Percentiles rank a stretch among this genome's conserved stretches.
These are phyloP conservation scores for Acanthoscelides obtectus DNA, from an alignment of 2,888 invertebrate species.

Conservation along the genomic window DNA sequence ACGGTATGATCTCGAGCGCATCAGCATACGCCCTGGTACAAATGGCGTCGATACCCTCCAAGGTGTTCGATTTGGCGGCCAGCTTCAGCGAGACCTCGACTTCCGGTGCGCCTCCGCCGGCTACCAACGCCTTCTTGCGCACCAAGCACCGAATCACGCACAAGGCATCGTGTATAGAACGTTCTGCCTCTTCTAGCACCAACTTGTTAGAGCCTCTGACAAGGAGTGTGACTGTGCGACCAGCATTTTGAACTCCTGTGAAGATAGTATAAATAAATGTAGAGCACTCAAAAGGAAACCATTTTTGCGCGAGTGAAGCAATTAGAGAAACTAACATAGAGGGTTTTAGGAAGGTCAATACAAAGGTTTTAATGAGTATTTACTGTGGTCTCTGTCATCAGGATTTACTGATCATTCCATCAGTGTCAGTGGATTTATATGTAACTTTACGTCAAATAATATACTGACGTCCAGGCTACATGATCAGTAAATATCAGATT, in stretches of 20 bases:
- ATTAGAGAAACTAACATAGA: too few species aligned
- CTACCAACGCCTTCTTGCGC: constrained; percentile 83
- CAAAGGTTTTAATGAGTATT: too few species aligned
- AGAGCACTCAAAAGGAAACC: too few species aligned
- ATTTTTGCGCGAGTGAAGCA: too few species aligned
- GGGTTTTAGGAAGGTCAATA: too few species aligned
- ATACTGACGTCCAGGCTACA: too few species aligned
- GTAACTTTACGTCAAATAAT: too few species aligned
- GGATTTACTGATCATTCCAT: too few species aligned
- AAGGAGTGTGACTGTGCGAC: constrained; percentile 87
- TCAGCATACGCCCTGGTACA: constrained; percentile 94
- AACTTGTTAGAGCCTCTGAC: constrained; percentile 85
- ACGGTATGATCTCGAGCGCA: constrained; percentile 90
- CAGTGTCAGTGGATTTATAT: too few species aligned
- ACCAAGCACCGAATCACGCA: constrained; percentile 95
- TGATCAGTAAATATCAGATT: too few species aligned
- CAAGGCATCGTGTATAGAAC: constrained; percentile 79
- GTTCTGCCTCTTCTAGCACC: constrained; percentile 74
- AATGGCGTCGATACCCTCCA: constrained; percentile 91
- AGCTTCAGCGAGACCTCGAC: constrained; percentile 87
- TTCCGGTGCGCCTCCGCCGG: constrained; percentile 98
- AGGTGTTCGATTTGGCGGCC: constrained; percentile 73
- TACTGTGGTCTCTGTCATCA: too few species aligned
- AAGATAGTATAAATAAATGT: too few species aligned
- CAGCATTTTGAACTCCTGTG: constrained; percentile 71